Percentiles rank a stretch among this genome's conserved stretches.
These are phyloP conservation scores for Lepidostoma basale DNA, from an alignment of 1,140 invertebrate species.

Conservation along the genomic window DNA sequence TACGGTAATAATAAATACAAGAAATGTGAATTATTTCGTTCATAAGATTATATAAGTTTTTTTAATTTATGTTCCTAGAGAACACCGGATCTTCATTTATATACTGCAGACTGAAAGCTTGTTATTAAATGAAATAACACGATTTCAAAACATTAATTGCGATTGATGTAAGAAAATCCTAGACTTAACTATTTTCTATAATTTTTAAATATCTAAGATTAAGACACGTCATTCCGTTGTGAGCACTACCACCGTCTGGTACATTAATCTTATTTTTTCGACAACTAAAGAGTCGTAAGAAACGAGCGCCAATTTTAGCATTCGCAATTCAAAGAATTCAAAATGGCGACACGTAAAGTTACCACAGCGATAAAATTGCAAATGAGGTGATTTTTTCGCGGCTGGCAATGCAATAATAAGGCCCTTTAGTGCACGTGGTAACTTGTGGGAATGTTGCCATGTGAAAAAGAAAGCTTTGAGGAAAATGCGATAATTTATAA, in stretches of 20 bases:
- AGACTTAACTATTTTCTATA: too few relatives aligned
- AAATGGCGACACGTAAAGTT: slow-evolving; percentile 14
- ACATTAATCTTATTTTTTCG: not conserved
- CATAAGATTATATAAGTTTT: too few relatives aligned
- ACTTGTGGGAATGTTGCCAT: not conserved
- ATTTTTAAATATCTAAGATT: too few relatives aligned
- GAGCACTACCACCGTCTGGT: not conserved
- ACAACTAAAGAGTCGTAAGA: not conserved
- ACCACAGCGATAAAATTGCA: slow-evolving; percentile 1
- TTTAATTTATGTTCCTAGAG: too few relatives aligned
- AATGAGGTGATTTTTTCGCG: slow-evolving; percentile 5
- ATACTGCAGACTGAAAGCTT: too few relatives aligned
- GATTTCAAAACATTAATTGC: too few relatives aligned
- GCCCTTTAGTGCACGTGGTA: not conserved
- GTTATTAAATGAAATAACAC: too few relatives aligned
- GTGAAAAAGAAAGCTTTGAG: not conserved
- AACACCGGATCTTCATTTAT: too few relatives aligned
- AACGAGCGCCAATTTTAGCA: too few relatives aligned
- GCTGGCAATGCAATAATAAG: not conserved
- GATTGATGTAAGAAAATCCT: too few relatives aligned
- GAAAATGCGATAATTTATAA: slow-evolving; percentile 13
- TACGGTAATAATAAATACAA: too few relatives aligned
- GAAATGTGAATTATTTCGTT: too few relatives aligned
- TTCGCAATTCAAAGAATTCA: not conserved
- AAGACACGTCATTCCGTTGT: not conserved